Evolutionary conservation across 1,140 invertebrate genomes (phyloP).

Genomic region (Drosophila fuyamai): DNA sequence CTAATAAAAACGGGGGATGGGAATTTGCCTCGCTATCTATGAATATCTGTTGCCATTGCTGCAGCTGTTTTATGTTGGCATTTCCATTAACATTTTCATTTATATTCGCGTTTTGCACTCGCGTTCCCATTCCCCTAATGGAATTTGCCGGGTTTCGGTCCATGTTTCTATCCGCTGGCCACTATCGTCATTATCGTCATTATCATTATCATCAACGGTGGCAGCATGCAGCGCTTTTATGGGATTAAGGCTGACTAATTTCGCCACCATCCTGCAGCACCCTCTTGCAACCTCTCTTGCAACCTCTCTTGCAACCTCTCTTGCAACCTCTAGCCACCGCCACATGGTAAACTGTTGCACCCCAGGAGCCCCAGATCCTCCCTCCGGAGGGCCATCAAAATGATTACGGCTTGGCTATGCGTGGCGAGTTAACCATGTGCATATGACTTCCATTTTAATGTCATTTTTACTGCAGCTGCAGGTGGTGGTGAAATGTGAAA

Average conservation of each 20-base stretch:
- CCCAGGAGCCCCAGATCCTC: not conserved
- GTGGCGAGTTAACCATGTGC: conserved; percentile 50
- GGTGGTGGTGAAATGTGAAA: conserved; percentile 23
- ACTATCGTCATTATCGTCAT: conserved; percentile 4
- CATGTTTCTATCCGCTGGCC: conserved; percentile 30
- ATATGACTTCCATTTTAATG: conserved; percentile 60
- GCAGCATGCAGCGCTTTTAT: conserved; percentile 31
- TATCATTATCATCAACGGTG: conserved; percentile 6
- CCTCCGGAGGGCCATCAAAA: conserved; percentile 49
- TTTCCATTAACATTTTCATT: conserved; percentile 35
- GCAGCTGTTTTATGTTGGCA: conserved; percentile 37
- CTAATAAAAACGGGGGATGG: not conserved
- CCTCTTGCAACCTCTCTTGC: too few relatives aligned
- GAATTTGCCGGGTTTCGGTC: conserved; percentile 29
- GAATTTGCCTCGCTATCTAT: conserved; percentile 7
- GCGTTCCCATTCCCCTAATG: conserved; percentile 22
- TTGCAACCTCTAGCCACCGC: not conserved
- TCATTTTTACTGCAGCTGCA: conserved; percentile 59
- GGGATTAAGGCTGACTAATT: conserved; percentile 52
- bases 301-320: not conserved
- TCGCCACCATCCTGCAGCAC: conserved; percentile 2
- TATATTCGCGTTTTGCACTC: conserved; percentile 13
- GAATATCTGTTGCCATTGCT: not conserved
- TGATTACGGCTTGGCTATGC: conserved; percentile 63
- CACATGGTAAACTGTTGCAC: conserved; percentile 19